Evolutionary conservation across 2,888 invertebrate genomes (phyloP), one percentile per base, ranked within the genome.

Genomic region (Troilus luridus): DNA sequence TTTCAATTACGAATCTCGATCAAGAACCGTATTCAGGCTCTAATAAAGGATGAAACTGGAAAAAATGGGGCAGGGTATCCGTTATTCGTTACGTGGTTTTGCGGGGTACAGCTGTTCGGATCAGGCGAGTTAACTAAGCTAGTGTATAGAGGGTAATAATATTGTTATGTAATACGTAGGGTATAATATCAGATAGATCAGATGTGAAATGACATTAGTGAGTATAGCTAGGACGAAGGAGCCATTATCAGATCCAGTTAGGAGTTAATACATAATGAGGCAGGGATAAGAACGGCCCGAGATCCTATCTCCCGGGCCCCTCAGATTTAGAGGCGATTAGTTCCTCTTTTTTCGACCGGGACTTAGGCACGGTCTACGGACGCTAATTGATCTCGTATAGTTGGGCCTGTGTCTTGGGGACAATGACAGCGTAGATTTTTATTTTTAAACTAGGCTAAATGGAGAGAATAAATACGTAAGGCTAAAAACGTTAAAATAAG

Each of bases 241-340:
- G 56, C n/a, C 85, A 5, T 56, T 85, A 85, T 85, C 85, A 58
- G 85, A 58, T 58, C n/a, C 85, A 85, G 56, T 54, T 85, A 85
- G 56, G n/a, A 85, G 56, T 85, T 56, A 85, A 58, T 85, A 85
- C 14, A 56, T 85, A 85, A 85, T 56, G 85, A 85, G 85, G n/a
- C n/a, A 85, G n/a, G 56, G 81, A 56, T 56, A 81, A 81, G 27
- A 9, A 17, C 54, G 54, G 85, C 11, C 56, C 85, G 11, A 85
- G 85, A 85, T 85, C 21, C 56, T 85, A 85, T 85, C 85, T 56
- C 21, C 5, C 21, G 41, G 56, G 3, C 11, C 21, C n/a, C 85
- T 85, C 54, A 85, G 85, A 85, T 85, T 85, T 85, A 85, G 56
- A 85, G 56, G 21, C 54, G 85, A 85, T 85, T 85, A 85, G 54